Evolutionary conservation across 2,888 invertebrate species (phyloP), one percentile per base, ranked within the genome.

Genomic region (Nineta flava): DNA sequence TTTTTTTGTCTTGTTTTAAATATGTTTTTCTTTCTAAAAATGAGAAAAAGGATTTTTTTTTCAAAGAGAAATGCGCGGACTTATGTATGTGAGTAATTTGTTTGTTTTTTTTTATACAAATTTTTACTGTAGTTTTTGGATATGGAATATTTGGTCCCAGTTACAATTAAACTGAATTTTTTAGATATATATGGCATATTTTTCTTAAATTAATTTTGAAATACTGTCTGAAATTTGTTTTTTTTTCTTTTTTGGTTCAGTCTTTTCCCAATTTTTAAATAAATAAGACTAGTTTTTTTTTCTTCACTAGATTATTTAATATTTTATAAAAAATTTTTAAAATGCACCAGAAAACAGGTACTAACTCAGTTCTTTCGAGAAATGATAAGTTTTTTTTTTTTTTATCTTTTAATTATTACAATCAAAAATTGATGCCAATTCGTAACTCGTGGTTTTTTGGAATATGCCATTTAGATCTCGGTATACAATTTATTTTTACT

Each of bases 81-180:
- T 38, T 38, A 38, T 13, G 43, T 43, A 19, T 43, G 21, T 43
- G n/a, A 17, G n/a, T 16, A n/a, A 43, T 19, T 15, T 17, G 17
- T 43, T 21, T 26, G 7, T 63, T 61, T n/a, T n/a, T n/a, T n/a
- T n/a, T 61, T 64, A 61, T 62, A 63, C 59, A 47, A 44, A 50
- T 50, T 50, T 46, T 49, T 47, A 26, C 26, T 26, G 26, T 26
- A 26, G 26, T 49, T 50, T 48, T 59, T 57, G 64, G 67, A 68
- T 68, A 68, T 68, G 67, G 63, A 62, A 61, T 61, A 57, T 62
- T 67, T 68, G 67, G 67, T 68, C 67, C 67, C 67, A 63, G 66
- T 64, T 55, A 58, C 61, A 59, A 51, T 57, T 55, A 56, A 60
- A 59, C 58, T 56, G 57, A 38, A 47, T 38, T 3, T 17, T 26